Conservation (phyloP, 2,888 invertebrate genomes). For the Acrobasis consociella region DNA sequence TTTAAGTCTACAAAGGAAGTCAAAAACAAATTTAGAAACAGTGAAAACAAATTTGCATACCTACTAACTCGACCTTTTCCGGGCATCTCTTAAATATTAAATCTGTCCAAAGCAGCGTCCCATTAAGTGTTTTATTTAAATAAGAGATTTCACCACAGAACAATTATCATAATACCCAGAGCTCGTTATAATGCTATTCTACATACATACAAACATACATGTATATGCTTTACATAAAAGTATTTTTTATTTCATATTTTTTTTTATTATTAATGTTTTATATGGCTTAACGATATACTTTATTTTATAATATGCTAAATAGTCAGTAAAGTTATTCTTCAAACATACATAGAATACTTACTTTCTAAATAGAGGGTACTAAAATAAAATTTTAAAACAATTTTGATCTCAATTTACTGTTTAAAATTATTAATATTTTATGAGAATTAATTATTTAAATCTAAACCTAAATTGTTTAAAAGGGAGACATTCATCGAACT, state of each 20-base stretch:
- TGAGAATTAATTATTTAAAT: no score
- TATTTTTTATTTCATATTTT: not conserved
- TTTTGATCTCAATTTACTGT: no score
- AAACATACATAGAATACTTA: no score
- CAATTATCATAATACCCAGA: slow-evolving; percentile 10
- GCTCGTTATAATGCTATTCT: not conserved
- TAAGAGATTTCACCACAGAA: not conserved
- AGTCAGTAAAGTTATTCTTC: no score
- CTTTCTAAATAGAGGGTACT: no score
- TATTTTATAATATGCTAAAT: no score
- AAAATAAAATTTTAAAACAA: no score
- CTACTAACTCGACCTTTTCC: not conserved
- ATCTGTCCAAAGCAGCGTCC: slow-evolving; percentile 4
- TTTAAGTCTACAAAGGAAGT: not conserved
- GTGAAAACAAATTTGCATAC: slow-evolving; percentile 7
- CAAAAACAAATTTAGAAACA: not conserved
- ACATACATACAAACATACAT: not conserved
- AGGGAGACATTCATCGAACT: no score
- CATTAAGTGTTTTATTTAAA: slow-evolving; percentile 7
- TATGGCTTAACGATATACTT: no score
- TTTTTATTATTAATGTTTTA: not conserved
- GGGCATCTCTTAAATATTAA: slow-evolving; percentile 7
- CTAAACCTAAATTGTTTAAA: no score
- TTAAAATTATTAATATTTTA: no score
- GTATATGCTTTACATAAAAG: not conserved